Base-by-base conservation (phyloP, 2,113 vertebrate species). In the Synodontis membranacea region DNA sequence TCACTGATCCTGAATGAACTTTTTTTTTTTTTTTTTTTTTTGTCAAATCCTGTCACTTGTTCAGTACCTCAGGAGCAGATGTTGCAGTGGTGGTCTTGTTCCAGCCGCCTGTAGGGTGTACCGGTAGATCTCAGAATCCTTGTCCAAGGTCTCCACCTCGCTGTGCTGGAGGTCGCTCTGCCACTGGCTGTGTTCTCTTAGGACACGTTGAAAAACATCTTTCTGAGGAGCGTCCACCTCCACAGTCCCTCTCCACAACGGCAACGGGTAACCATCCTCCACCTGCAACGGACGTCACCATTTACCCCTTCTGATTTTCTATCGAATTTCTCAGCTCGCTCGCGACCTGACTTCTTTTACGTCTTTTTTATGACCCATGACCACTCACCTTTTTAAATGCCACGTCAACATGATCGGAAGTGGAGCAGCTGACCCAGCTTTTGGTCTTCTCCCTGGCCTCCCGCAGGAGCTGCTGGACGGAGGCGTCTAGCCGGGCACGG, bases 21-120 rank as follows among this genome's bases (percentile, higher is more conserved):
- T n/a, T n/a, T n/a, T n/a, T n/a, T n/a, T n/a, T n/a, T n/a, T n/a
- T n/a, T n/a, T n/a, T n/a, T n/a, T n/a, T 50, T 50, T 50, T 52
- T 2, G 2, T 52, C 34, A 39, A 58, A 68, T 46, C 23, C 46
- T 34, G 25, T 12, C 2, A 23, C 44, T 54, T 83, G 50, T 75
- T 82, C 52, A 46, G 91, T 92, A 96, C 96, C 95, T 95, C 83
- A 96, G 90, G 86, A 96, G 90, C 81, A 95, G 90, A 84, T 95
- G 91, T 25, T 96, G 94, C 86, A 91, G 92, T 0, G 90, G 89
- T 74, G 93, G 91, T 46, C 93, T 85, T 5, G 91, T 91, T 42
- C 91, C 90, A 52, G 75, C 91, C 42, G 91, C 91, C 82, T 91
- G 88, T 25, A 93, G 89, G 64, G 92, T 82, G 86, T 93, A 96